Base-by-base conservation (phyloP, 2,113 vertebrate species). In the Leuciscus idus region DNA sequence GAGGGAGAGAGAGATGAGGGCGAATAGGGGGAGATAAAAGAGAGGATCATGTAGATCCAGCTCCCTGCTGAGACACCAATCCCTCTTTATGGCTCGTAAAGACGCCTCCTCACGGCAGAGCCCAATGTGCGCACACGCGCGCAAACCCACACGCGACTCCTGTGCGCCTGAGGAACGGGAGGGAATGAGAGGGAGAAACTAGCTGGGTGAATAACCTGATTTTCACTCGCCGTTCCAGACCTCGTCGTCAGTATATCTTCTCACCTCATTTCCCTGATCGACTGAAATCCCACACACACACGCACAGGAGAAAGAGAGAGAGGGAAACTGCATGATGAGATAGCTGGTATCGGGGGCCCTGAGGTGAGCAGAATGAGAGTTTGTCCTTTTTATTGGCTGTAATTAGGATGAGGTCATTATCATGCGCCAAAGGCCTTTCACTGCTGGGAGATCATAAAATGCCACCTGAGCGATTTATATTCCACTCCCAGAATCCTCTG, bases 41-140 rank as follows among this genome's bases (percentile, higher is more conserved):
- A 88, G 81, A 57, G 80, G 84, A 85, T 83, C 84, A 66, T 87
- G 84, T 85, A 83, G 66, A 87, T 83, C 84, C 86, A 68, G 88
- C 86, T 64, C 84, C 76, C 80, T 72, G 81, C 86, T 75, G 73
- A 84, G 89, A 86, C 79, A 83, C 89, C 84, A 88, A 86, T 89
- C 81, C 89, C 81, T 89, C 87, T 89, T 87, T 88, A 84, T 84
- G 82, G 82, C 82, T 84, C 46, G 68, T 84, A 84, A 84, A 84
- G 82, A 74, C 68, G 68, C 82, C 82, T 84, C 68, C 82, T 84
- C 82, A 84, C 28, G 23, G 64, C 68, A 39, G 68, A 73, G 68
- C 81, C 39, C 26, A 9, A 33, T 59, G 55, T 33, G 59, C 55
- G 43, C 84, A 30, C 75, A 17, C 43, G 19, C 75, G 13, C 59